These are phyloP conservation scores for Pelagia noctiluca DNA, from an alignment of 30 jellyfish, hydroid and myxozoan genomes.

Conservation along the genomic window DNA sequence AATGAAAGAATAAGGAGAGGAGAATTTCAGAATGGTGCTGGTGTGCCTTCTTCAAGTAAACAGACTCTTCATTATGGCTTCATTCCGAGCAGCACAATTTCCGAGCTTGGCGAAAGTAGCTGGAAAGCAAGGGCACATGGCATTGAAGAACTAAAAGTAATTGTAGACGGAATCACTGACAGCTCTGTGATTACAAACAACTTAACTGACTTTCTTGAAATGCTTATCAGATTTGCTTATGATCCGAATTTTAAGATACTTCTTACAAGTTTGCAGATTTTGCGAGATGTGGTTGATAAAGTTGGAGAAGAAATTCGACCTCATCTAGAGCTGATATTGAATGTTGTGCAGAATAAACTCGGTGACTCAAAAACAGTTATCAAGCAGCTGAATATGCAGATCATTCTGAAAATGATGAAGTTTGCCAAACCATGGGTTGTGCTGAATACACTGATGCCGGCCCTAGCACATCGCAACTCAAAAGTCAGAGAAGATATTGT, in stretches of 20 bases:
- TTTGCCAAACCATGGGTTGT: slow-evolving; percentile 75
- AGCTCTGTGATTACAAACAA: slow-evolving; percentile 23
- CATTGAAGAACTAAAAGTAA: slow-evolving; percentile 62
- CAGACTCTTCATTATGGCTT: slow-evolving; percentile 77
- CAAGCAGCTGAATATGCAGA: slow-evolving; percentile 70
- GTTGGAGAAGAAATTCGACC: slow-evolving; percentile 69
- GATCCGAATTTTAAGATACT: slow-evolving; percentile 84
- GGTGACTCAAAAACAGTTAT: slow-evolving; percentile 84
- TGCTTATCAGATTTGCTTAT: slow-evolving; percentile 63
- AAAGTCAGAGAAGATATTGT: slow-evolving; percentile 79
- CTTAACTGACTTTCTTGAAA: slow-evolving; percentile 66
- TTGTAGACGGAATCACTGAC: slow-evolving; percentile 52
- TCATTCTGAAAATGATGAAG: slow-evolving; percentile 78
- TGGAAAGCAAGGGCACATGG: slow-evolving; percentile 89
- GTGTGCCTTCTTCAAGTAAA: slow-evolving; percentile 7
- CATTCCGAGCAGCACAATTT: slow-evolving; percentile 77
- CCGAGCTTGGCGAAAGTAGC: slow-evolving; percentile 65
- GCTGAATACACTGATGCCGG: slow-evolving; percentile 68
- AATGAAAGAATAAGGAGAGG: slow-evolving; percentile 34
- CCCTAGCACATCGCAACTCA: slow-evolving; percentile 69
- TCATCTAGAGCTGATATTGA: slow-evolving; percentile 66
- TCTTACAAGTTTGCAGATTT: slow-evolving; percentile 71
- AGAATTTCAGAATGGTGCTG: slow-evolving; percentile 13
- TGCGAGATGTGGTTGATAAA: slow-evolving; percentile 63
- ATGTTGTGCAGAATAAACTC: slow-evolving; percentile 68